Evolutionary conservation across 2,113 vertebrate genomes (phyloP), one percentile per base, ranked within the genome.

Genomic region (Aleadryas rufinucha): DNA sequence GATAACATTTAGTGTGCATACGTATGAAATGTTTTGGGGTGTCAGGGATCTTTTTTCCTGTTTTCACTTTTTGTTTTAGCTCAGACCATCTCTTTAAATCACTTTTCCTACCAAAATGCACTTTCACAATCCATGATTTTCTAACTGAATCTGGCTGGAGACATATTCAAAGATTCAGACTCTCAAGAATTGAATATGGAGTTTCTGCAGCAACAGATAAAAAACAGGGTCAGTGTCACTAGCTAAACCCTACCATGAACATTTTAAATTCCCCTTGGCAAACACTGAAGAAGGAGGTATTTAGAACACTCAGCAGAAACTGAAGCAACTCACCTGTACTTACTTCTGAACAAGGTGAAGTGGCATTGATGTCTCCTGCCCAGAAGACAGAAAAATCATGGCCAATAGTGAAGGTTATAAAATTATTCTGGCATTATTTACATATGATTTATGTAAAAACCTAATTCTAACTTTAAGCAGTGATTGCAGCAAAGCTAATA

Each of bases 31-130:
- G 52, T n/a, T 30, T 35, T 8, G 1, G 4, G 4, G 4, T 1
- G 3, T 0, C 10, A 7, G 10, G 5, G 23, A 24, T 0, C 6
- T 1, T 37, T 54, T 64, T 49, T 44, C 6, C 11, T 15, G 1
- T 6, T 78, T 65, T 50, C 15, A 19, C 28, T 42, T 65, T 72
- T 60, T 33, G 5, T 26, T 83, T 59, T 65, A 74, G 11, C 11
- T 61, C 23, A 89, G 7, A 33, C 5, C 24, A 66, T 13, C 9
- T 63, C 44, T 76, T 64, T 41, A 83, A 69, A 65, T 37, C 7
- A 39, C 6, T 5, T 50, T 68, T 68, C 11, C 53, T 92, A 37
- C 6, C 16, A 79, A 72, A 94, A 82, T 21, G 6, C 9, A 35
- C 16, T 68, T 80, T 39, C 35, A n/a, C 33, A 31, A 56, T 24